Percentiles rank a stretch among this genome's conserved stretches.
phyloP scores from a whole-genome alignment of 2,888 invertebrate species.

The Perizoma affinitatum region DNA sequence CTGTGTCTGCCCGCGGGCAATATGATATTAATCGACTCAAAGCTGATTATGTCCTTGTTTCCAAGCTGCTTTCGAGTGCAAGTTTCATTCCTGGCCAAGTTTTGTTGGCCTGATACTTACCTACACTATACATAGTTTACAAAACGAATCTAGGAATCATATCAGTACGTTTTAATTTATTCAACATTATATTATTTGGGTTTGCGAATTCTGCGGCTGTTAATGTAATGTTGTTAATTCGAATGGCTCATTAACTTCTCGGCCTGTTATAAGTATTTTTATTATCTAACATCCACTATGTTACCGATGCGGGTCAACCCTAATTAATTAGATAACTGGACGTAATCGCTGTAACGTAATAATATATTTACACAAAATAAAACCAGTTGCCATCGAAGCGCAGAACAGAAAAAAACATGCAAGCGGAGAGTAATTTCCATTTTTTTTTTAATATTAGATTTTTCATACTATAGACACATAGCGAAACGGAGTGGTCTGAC shows the following conservation, averaged over 20 bases:
- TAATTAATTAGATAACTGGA: conserved; percentile 30
- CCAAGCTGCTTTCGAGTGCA: conserved; percentile 58
- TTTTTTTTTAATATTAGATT: no score
- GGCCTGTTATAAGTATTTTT: conserved; percentile 28
- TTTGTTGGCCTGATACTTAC: not conserved
- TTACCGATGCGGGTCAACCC: conserved; percentile 28
- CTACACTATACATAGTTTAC: no score
- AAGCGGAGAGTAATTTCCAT: no score
- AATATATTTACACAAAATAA: no score
- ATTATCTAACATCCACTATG: conserved; percentile 24
- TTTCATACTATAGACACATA: no score
- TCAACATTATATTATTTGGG: not conserved
- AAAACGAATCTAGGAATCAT: no score
- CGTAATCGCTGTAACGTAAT: not conserved
- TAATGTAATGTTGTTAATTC: conserved; percentile 28
- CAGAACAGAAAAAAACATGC: no score
- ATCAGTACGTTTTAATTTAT: no score
- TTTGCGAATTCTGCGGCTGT: conserved; percentile 7
- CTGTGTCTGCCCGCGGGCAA: conserved; percentile 63
- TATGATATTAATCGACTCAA: conserved; percentile 79
- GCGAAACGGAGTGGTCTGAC: no score
- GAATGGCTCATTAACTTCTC: conserved; percentile 27
- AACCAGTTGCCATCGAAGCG: no score
- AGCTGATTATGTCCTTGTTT: conserved; percentile 77
- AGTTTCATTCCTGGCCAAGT: conserved; percentile 45